Percentiles rank a stretch among this genome's conserved stretches.
Evolutionary conservation across 2,113 vertebrate species (phyloP).

Genomic region (Nestor notabilis): DNA sequence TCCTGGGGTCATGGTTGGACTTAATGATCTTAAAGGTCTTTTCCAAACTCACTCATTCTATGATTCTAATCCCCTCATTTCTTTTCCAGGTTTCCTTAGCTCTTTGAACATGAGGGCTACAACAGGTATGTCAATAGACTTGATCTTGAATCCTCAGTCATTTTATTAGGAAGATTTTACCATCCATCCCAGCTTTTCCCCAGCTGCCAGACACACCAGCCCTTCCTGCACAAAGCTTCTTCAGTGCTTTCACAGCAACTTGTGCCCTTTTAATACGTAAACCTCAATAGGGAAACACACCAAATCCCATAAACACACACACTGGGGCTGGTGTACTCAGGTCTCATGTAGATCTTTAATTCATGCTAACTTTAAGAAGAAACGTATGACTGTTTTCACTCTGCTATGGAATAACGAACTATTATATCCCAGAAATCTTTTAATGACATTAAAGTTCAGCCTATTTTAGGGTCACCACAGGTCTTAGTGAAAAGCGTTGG

Average conservation of each 20-base stretch:
- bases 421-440: background rate
- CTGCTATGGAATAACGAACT: background rate
- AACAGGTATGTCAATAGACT: background rate
- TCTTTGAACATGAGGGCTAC: background rate
- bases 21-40: no score
- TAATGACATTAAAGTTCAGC: background rate
- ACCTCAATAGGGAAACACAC: background rate
- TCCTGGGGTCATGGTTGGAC: no score
- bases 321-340: background rate
- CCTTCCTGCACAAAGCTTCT: background rate
- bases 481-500: background rate
- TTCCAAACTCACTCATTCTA: no score
- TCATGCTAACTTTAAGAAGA: background rate
- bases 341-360: background rate
- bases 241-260: background rate
- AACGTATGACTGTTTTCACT: background rate
- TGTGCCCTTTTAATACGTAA: background rate
- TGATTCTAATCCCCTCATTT: background rate
- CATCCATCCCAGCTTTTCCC: background rate
- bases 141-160: background rate
- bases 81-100: background rate
- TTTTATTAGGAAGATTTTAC: background rate
- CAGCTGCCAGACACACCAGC: background rate
- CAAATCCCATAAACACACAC: background rate
- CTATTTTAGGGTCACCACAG: background rate